These are phyloP conservation scores for Cyprinella venusta DNA, from an alignment of 2,797 vertebrate species.

Conservation along the genomic window DNA sequence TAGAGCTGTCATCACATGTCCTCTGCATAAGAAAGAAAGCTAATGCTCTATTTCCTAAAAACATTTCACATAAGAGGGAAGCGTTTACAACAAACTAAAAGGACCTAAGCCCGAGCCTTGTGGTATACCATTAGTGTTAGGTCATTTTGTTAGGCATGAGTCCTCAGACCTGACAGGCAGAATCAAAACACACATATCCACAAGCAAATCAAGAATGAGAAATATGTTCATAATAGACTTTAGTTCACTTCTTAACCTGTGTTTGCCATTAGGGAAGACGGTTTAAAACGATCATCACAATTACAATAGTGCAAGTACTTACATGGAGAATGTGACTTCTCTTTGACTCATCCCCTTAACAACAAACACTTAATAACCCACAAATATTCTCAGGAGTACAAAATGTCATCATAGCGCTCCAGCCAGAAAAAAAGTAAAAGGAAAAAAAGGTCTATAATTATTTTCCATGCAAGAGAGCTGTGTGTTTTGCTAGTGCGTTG, in stretches of 20 bases:
- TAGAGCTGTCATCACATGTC: not conserved
- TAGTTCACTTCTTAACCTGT: not conserved
- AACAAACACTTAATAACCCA: conserved; percentile 54
- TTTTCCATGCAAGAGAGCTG: conserved; percentile 60
- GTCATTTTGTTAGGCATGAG: not conserved
- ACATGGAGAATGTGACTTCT: conserved; percentile 73
- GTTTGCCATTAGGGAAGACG: conserved; percentile 55
- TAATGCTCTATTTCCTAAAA: not conserved
- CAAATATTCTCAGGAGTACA: conserved; percentile 58
- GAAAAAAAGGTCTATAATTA: conserved; percentile 61
- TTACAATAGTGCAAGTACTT: conserved; percentile 65
- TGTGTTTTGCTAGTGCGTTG: conserved; percentile 39
- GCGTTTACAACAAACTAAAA: not conserved
- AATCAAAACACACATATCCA: not conserved
- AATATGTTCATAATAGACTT: not conserved
- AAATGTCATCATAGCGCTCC: conserved; percentile 59
- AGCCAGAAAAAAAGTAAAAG: conserved; percentile 39
- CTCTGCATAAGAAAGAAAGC: not conserved
- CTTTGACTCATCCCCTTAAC: conserved; percentile 68
- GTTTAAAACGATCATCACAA: conserved; percentile 48
- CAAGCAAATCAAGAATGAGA: not conserved
- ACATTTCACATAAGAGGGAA: not conserved
- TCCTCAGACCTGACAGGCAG: not conserved
- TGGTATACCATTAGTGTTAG: not conserved
- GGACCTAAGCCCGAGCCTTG: conserved; percentile 12